These are phyloP conservation scores for Diogma glabrata DNA, from an alignment of 2,888 invertebrate genomes.

Conservation along the genomic window DNA sequence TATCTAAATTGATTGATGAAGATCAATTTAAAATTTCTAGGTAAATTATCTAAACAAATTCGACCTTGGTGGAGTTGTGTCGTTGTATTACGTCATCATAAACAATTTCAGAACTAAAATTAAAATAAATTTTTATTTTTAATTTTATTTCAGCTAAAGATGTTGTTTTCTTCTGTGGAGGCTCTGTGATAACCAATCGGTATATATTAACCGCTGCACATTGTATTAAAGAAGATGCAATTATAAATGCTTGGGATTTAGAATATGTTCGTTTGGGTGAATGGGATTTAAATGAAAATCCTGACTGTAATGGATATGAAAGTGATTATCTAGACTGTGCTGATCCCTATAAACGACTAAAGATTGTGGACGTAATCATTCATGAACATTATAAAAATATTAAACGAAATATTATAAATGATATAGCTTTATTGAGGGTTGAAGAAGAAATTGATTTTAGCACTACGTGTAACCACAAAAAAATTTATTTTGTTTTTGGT, in stretches of 20 bases:
- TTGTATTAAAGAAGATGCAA: not conserved
- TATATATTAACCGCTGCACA: not conserved
- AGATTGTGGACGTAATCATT: not conserved
- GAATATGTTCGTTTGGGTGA: not conserved
- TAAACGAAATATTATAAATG: not conserved
- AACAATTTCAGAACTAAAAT: no score
- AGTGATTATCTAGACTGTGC: not conserved
- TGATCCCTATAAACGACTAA: not conserved
- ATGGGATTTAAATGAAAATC: conserved; percentile 6
- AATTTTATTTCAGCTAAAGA: no score
- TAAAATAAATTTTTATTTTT: no score
- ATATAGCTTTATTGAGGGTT: not conserved
- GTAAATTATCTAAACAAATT: no score
- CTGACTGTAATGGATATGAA: no score
- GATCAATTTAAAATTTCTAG: no score
- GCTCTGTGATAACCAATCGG: not conserved
- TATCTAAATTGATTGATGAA: no score
- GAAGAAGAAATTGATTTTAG: not conserved
- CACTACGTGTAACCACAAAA: no score
- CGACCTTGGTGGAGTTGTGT: no score
- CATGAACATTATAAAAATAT: not conserved
- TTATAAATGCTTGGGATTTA: not conserved
- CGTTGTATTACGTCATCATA: no score
- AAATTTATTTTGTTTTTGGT: not conserved
- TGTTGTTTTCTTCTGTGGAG: no score